Percentiles rank a stretch among this genome's conserved stretches.
Evolutionary conservation across 2,888 invertebrate species (phyloP).

Genomic region (Gari tellinella): DNA sequence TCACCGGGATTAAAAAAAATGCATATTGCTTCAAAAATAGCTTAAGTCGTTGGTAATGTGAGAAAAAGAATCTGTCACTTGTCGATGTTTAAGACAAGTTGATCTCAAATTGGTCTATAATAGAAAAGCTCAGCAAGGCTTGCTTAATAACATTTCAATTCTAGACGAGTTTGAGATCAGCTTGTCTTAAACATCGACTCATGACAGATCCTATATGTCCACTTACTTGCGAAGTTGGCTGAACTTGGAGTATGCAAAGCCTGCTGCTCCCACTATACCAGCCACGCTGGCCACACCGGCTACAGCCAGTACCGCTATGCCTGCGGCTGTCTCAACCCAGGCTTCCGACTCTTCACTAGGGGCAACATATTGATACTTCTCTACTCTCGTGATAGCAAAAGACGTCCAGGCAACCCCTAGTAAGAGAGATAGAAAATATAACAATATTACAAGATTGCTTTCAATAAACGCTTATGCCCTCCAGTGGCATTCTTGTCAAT

Average conservation of each 20-base stretch:
- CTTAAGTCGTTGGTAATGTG: no score
- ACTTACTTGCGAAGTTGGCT: conserved; percentile 25
- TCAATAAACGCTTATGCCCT: no score
- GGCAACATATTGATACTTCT: conserved; percentile 33
- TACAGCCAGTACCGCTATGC: conserved; percentile 44
- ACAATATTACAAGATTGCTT: no score
- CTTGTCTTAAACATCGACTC: no score
- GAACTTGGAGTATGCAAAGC: conserved; percentile 5
- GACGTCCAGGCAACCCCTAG: conserved; percentile 48
- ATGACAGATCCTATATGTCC: no score
- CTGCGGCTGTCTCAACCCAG: conserved; percentile 52
- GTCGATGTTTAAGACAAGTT: not conserved
- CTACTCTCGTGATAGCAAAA: conserved; percentile 41
- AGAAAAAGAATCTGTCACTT: no score
- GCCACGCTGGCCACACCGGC: conserved; percentile 22
- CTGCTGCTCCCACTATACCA: conserved; percentile 2
- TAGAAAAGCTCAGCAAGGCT: not conserved
- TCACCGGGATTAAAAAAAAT: no score
- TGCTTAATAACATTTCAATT: no score
- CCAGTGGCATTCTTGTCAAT: no score
- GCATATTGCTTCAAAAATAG: no score
- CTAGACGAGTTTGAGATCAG: no score
- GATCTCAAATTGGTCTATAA: not conserved
- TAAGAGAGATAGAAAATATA: no score
- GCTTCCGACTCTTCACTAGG: conserved; percentile 17